Evolutionary conservation across 64 coral and sea anemone genomes (phyloP), one percentile per base, ranked within the genome.

Genomic region (Catalaphyllia jardinei): DNA sequence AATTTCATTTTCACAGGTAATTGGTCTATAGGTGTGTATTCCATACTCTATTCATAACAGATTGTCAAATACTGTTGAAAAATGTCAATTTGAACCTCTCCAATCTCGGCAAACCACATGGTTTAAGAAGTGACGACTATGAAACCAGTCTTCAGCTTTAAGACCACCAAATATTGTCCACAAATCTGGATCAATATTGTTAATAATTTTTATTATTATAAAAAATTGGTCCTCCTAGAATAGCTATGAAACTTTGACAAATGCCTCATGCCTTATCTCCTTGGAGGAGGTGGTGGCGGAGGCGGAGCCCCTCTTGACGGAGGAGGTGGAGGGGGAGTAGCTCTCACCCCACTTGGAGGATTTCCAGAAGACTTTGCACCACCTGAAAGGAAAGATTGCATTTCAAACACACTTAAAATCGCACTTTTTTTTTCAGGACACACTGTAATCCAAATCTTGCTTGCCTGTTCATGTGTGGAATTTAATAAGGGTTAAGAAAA

Each of bases 251-350:
- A 50, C 46, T 55, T 55, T 54, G 51, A 55, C n/a, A 18, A 67
- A 24, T 51, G 63, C 4, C 63, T 72, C 39, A 73, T 91, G 63
- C 4, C 63, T 72, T 61, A 73, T 91, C 33, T 75, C 38, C 72
- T 72, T 4, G 89, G 79, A 75, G 89, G 89, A 25, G 89, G 80
- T 15, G 80, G 89, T 42, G 89, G 89, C 1, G 89, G 89, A 29
- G 89, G 89, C 10, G 89, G 79, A 62, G 89, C 89, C 31, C 89
- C 89, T 76, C 89, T 91, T 22, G 60, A 62, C 50, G 89, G 89
- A 17, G 89, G 89, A 3, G 89, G 89, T 20, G 89, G 89, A 8
- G 89, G 89, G 24, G 89, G 89, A 8, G 27, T 82, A 38, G 29
- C 30, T 65, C 80, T 38, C 2, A 59, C 69, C 75, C 55, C 71